phyloP scores from a whole-genome alignment of 1,140 invertebrate species.

The Sminthurinus signatus region DNA sequence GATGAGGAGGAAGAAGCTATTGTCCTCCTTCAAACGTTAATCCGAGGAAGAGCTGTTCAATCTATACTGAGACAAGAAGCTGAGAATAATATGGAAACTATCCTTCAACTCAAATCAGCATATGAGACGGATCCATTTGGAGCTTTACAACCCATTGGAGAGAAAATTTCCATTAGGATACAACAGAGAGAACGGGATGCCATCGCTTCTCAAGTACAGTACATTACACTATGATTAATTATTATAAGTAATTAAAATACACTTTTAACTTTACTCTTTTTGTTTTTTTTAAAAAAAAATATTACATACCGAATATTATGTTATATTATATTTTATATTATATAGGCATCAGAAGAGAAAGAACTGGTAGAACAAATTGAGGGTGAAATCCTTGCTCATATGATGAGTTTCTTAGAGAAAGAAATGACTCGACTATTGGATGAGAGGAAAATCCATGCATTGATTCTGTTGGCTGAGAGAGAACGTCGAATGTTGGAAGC shows the following conservation, averaged over 20 bases:
- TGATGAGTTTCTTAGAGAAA: slow-evolving; percentile 66
- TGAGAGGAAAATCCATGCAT: slow-evolving; percentile 63
- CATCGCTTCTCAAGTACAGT: slow-evolving; percentile 3
- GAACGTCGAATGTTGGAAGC: slow-evolving; percentile 62
- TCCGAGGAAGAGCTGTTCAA: slow-evolving; percentile 62
- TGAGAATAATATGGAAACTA: slow-evolving; percentile 15
- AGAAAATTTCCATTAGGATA: slow-evolving; percentile 8
- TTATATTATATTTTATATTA: no score
- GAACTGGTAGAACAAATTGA: slow-evolving; percentile 47
- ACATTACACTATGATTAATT: no score
- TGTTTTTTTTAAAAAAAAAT: no score
- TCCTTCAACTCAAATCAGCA: slow-evolving; percentile 29
- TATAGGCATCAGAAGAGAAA: slow-evolving; percentile 5
- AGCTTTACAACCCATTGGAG: slow-evolving; percentile 7
- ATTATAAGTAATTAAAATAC: no score
- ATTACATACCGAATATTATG: no score
- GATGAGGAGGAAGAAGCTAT: slow-evolving; percentile 52
- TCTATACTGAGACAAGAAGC: slow-evolving; percentile 47
- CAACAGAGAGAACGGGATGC: slow-evolving; percentile 9
- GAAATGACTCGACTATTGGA: slow-evolving; percentile 63
- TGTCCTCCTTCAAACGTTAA: slow-evolving; percentile 57
- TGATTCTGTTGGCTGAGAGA: slow-evolving; percentile 59
- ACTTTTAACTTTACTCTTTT: no score
- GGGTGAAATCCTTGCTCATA: slow-evolving; percentile 56
- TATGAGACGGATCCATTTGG: slow-evolving; percentile 31